Conservation (phyloP, 2,888 invertebrate genomes). For the Ophion obscuratus region DNA sequence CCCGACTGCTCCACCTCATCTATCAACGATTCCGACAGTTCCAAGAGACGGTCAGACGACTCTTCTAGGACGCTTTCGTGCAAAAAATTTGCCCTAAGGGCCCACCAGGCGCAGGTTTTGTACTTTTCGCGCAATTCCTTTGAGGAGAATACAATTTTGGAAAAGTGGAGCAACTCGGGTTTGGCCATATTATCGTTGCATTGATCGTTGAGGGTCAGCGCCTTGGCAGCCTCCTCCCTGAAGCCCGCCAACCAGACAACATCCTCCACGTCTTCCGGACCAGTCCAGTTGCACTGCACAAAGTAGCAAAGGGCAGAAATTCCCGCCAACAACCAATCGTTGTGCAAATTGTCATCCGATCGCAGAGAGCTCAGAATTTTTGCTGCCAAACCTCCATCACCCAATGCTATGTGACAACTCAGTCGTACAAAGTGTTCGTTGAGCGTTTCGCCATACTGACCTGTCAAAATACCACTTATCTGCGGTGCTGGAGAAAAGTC, state of each 20-base stretch:
- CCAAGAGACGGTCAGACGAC: slow-evolving; percentile 88
- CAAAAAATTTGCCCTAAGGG: slow-evolving; percentile 88
- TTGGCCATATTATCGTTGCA: slow-evolving; percentile 78
- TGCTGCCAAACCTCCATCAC: slow-evolving; percentile 9
- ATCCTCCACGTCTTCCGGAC: slow-evolving; percentile 86
- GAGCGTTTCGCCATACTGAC: slow-evolving; percentile 49
- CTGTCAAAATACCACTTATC: slow-evolving; percentile 48
- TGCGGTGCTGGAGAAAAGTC: neutral
- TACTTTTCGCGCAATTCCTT: slow-evolving; percentile 83
- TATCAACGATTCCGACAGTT: slow-evolving; percentile 86
- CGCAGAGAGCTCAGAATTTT: slow-evolving; percentile 37
- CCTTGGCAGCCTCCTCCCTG: slow-evolving; percentile 76
- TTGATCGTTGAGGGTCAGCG: slow-evolving; percentile 81
- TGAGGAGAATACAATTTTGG: slow-evolving; percentile 80
- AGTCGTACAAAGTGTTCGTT: slow-evolving; percentile 44
- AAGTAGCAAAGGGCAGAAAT: slow-evolving; percentile 89
- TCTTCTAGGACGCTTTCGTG: slow-evolving; percentile 93
- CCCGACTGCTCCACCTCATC: slow-evolving; percentile 72
- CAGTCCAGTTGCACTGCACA: slow-evolving; percentile 93
- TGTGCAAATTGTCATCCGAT: slow-evolving; percentile 65
- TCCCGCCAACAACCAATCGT: slow-evolving; percentile 86
- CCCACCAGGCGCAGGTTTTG: slow-evolving; percentile 87
- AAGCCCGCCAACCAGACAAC: slow-evolving; percentile 72
- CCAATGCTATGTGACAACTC: neutral
- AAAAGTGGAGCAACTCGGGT: slow-evolving; percentile 82